Evolutionary conservation across 2,113 vertebrate genomes (phyloP).

Genomic region (Aphyosemion australe): DNA sequence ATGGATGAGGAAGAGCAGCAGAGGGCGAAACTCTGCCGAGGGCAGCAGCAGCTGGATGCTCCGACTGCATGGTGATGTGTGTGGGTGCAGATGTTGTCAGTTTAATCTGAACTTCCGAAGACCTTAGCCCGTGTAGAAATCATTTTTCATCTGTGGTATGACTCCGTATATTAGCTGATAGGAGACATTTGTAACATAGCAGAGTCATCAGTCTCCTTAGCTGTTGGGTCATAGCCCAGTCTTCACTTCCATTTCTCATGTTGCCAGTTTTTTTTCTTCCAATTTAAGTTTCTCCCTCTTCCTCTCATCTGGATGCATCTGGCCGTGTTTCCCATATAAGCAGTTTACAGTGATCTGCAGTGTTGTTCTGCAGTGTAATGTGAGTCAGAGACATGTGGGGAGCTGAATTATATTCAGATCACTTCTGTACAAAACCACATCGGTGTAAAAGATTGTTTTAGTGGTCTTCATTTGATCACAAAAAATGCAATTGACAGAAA

Average conservation of each 20-base stretch:
- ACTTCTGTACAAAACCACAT: neutral
- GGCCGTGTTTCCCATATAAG: slow-evolving; percentile 9
- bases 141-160: slow-evolving; percentile 64
- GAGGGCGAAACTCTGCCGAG: slow-evolving; percentile 45
- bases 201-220: slow-evolving; percentile 76
- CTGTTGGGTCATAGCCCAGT: slow-evolving; percentile 77
- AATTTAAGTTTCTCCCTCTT: neutral
- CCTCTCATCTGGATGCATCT: slow-evolving; percentile 20
- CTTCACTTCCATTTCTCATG: slow-evolving; percentile 63
- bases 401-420: neutral
- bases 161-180: slow-evolving; percentile 67
- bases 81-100: slow-evolving; percentile 29
- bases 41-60: slow-evolving; percentile 34
- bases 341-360: neutral
- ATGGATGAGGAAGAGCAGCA: slow-evolving; percentile 55
- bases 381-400: neutral
- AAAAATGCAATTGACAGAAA: too few relatives aligned
- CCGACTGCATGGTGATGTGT: slow-evolving; percentile 20
- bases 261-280: slow-evolving; percentile 3
- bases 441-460: too few relatives aligned
- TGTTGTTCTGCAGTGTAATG: neutral
- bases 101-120: slow-evolving; percentile 40
- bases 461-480: too few relatives aligned
- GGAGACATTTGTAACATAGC: slow-evolving; percentile 71
- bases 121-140: slow-evolving; percentile 27